These are phyloP conservation scores for Tetragonula clypearis DNA, from an alignment of 1,140 invertebrate genomes.

Conservation along the genomic window DNA sequence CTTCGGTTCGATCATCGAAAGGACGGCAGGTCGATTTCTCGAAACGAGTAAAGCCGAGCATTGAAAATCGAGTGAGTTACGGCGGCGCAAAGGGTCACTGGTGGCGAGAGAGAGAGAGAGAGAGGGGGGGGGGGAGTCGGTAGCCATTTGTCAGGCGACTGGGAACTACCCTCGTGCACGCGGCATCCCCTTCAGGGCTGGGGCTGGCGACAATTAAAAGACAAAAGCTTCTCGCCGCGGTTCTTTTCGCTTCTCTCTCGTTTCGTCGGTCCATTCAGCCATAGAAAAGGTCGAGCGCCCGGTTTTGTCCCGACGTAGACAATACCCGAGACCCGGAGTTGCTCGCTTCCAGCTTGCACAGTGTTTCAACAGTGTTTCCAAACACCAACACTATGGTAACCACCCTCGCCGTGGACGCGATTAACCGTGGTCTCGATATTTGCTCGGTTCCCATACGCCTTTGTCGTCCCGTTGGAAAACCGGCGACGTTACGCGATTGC, in stretches of 20 bases:
- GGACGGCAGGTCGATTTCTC: conserved; percentile 25
- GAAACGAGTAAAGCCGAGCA: conserved; percentile 37
- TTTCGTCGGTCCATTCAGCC: conserved; percentile 49
- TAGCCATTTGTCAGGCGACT: conserved; percentile 50
- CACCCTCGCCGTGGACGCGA: conserved; percentile 37
- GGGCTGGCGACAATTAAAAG: conserved; percentile 69
- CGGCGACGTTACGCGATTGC: background rate
- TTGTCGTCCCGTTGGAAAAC: conserved; percentile 47
- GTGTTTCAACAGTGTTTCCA: conserved; percentile 77
- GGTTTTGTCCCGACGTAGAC: conserved; percentile 64
- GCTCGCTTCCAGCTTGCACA: conserved; percentile 58
- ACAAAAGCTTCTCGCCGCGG: conserved; percentile 65
- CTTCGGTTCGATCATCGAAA: background rate
- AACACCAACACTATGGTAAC: conserved; percentile 68
- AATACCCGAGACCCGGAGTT: conserved; percentile 42
- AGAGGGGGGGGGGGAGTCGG: background rate
- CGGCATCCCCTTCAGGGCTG: conserved; percentile 50
- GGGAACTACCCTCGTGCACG: conserved; percentile 40
- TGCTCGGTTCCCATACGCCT: conserved; percentile 59
- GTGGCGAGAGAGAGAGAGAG: no score
- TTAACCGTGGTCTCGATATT: conserved; percentile 67
- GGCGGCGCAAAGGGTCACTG: background rate
- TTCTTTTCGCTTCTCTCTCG: conserved; percentile 59
- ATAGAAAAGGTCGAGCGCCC: conserved; percentile 53
- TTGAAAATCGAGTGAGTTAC: conserved; percentile 29